phyloP scores from a whole-genome alignment of 37 sponge, comb jelly and placozoan genomes.

The Tethya wilhelma region DNA sequence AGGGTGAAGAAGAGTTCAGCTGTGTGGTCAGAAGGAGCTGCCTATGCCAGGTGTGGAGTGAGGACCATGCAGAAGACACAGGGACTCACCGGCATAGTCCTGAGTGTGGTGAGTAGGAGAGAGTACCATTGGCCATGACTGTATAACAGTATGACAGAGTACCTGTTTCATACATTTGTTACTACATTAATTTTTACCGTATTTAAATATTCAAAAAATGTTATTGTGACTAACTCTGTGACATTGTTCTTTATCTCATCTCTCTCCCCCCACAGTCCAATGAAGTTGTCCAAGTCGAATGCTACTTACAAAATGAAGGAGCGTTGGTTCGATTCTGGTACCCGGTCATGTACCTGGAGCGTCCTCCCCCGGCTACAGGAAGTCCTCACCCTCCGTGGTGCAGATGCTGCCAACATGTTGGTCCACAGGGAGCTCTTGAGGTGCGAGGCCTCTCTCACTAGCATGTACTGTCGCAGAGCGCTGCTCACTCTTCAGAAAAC shows the following conservation, averaged over 20 bases:
- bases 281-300: slow-evolving; percentile 94
- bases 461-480: slow-evolving; percentile 79
- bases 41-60: slow-evolving; percentile 69
- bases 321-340: slow-evolving; percentile 95
- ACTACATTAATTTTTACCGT: neutral
- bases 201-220: neutral
- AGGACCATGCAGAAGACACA: slow-evolving; percentile 90
- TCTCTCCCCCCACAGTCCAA: slow-evolving; percentile 42
- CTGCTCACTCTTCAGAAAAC: slow-evolving; percentile 38
- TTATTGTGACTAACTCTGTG: neutral
- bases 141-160: too few species aligned
- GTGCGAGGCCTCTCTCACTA: slow-evolving; percentile 66
- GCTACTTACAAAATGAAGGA: slow-evolving; percentile 93
- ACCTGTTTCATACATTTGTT: neutral
- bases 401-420: slow-evolving; percentile 71
- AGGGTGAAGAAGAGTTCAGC: slow-evolving; percentile 62
- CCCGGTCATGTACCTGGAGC: slow-evolving; percentile 85
- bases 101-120: slow-evolving; percentile 38
- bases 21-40: slow-evolving; percentile 69
- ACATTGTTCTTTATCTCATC: neutral
- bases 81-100: slow-evolving; percentile 85
- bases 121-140: too few species aligned
- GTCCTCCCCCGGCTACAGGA: slow-evolving; percentile 85
- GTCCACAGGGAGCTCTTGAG: slow-evolving; percentile 70
- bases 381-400: slow-evolving; percentile 68